These are phyloP conservation scores for Drosophila setifemur DNA, from an alignment of 1,140 invertebrate genomes.

Conservation along the genomic window DNA sequence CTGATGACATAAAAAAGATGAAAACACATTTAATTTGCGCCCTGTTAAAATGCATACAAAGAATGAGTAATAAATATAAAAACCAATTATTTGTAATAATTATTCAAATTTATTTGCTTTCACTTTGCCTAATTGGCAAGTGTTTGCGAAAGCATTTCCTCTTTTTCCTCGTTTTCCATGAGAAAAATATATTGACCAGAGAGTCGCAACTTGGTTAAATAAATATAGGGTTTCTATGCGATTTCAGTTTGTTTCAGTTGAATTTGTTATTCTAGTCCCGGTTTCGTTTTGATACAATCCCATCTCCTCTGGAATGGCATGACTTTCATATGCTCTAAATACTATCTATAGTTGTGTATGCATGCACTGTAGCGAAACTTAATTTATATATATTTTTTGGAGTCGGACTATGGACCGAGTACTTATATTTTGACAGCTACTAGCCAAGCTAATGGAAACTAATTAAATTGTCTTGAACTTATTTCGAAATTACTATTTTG, in stretches of 20 bases:
- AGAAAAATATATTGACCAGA: conserved; percentile 3
- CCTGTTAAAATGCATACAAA: conserved; percentile 20
- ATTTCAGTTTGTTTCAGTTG: conserved; percentile 29
- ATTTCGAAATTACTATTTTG: too few species aligned
- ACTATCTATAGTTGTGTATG: background rate
- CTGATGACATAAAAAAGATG: conserved; percentile 22
- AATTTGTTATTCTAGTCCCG: conserved; percentile 19
- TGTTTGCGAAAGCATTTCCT: conserved; percentile 10
- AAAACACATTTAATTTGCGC: conserved; percentile 37
- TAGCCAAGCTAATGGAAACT: too few species aligned
- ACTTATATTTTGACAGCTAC: too few species aligned
- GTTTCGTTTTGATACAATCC: background rate
- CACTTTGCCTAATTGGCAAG: conserved; percentile 25
- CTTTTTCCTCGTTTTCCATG: background rate
- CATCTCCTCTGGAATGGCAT: conserved; percentile 22
- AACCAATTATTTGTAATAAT: conserved; percentile 55
- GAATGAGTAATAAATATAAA: conserved; percentile 49
- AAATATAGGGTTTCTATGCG: conserved; percentile 11
- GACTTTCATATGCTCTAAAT: background rate
- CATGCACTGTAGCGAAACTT: conserved; percentile 13
- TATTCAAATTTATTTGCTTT: conserved; percentile 56
- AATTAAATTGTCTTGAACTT: too few species aligned
- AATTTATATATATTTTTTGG: background rate
- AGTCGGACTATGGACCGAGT: too few species aligned
- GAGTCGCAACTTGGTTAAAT: conserved; percentile 5